These are phyloP conservation scores for Hylia prasina DNA, from an alignment of 2,113 vertebrate genomes.

Conservation along the genomic window DNA sequence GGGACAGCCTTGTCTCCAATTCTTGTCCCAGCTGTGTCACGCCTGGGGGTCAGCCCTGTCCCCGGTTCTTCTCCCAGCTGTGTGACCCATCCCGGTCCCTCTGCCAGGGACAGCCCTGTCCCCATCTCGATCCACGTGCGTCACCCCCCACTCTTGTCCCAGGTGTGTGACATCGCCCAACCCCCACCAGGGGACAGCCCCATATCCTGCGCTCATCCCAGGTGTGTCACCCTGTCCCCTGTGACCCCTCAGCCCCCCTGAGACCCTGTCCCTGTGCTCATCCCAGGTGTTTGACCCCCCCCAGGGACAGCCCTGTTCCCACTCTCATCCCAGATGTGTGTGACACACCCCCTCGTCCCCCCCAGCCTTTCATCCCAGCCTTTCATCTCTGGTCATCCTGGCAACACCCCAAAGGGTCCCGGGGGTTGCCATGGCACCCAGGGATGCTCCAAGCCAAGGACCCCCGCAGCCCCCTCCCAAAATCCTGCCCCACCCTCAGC, in stretches of 20 bases:
- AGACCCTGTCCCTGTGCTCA: neutral
- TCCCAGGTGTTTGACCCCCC: neutral
- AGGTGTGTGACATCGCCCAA: neutral
- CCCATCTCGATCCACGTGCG: neutral
- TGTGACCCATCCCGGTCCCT: neutral
- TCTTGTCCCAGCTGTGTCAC: neutral
- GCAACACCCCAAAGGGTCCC: neutral
- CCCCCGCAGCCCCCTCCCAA: neutral
- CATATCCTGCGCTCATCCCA: neutral
- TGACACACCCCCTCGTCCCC: too few relatives aligned
- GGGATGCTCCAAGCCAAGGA: neutral
- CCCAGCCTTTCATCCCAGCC: neutral
- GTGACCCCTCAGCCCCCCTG: too few relatives aligned
- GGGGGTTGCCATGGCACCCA: neutral
- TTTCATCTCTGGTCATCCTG: slow-evolving; percentile 11
- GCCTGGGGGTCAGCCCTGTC: too few relatives aligned
- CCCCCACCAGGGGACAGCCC: neutral
- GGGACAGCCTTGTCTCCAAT: neutral
- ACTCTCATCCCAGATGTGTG: neutral
- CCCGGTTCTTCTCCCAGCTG: too few relatives aligned
- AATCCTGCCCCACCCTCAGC: neutral
- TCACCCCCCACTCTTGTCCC: neutral
- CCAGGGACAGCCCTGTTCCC: neutral
- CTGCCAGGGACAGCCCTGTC: neutral
- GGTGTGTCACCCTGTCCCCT: neutral